phyloP scores from a whole-genome alignment of 2,113 vertebrate species.

The Paradoxurus hermaphroditus region DNA sequence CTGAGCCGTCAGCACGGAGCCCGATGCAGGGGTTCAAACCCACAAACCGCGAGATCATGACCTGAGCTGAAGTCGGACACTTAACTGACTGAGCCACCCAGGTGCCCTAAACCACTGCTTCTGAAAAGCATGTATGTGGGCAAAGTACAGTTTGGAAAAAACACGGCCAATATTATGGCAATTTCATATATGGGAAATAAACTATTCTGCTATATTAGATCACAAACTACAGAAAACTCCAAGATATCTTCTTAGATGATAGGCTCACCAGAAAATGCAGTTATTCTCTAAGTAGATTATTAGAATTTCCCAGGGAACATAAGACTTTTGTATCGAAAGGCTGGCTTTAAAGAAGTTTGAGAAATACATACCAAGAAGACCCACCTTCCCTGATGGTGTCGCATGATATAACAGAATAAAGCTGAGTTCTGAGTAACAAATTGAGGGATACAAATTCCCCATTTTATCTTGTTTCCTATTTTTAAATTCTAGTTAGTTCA shows the following conservation, averaged over 20 bases:
- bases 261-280: neutral
- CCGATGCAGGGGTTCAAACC: no score
- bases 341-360: neutral
- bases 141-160: neutral
- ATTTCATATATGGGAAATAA: neutral
- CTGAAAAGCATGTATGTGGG: neutral
- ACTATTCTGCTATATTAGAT: neutral
- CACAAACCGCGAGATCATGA: no score
- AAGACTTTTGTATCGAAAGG: neutral
- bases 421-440: neutral
- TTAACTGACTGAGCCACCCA: no score
- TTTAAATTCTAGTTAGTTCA: no score
- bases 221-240: neutral
- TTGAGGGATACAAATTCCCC: neutral
- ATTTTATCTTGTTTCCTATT: no score
- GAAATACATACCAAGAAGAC: neutral
- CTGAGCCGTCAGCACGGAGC: no score
- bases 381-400: neutral
- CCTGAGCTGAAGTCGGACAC: no score
- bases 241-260: neutral
- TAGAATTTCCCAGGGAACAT: neutral
- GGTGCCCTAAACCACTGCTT: neutral
- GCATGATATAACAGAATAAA: neutral
- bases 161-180: neutral
- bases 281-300: neutral